These are phyloP conservation scores for Glaucopsyche alexis DNA, from an alignment of 2,888 invertebrate genomes.

Conservation along the genomic window DNA sequence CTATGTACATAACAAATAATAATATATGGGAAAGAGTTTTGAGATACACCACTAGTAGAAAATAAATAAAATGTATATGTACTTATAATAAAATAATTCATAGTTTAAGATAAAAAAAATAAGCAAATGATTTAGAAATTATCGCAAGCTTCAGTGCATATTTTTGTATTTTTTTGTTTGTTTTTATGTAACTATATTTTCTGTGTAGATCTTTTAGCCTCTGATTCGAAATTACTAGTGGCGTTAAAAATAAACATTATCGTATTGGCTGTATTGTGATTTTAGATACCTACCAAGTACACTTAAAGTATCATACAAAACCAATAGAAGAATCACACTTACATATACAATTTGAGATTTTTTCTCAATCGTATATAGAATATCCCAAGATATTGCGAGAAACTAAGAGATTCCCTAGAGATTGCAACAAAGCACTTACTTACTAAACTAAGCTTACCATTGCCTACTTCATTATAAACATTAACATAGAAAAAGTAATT, in stretches of 20 bases:
- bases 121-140: conserved; percentile 1
- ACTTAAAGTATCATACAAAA: neutral
- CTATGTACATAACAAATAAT: conserved; percentile 52
- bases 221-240: conserved; percentile 24
- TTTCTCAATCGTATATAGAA: neutral
- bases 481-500: conserved; percentile 71
- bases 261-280: conserved; percentile 1
- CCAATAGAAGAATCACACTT: conserved; percentile 17
- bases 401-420: conserved; percentile 67
- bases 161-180: neutral
- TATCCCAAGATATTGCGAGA: conserved; percentile 18
- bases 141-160: neutral
- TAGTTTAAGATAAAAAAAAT: neutral
- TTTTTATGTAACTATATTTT: neutral
- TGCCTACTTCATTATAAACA: conserved; percentile 53
- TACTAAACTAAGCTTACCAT: conserved; percentile 46
- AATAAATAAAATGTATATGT: conserved; percentile 15
- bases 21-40: conserved; percentile 41
- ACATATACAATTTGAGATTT: neutral
- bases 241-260: neutral
- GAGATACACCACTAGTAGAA: conserved; percentile 31
- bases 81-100: conserved; percentile 10
- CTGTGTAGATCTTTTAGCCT: conserved; percentile 17
- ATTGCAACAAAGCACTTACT: conserved; percentile 62
- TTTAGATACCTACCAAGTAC: neutral